Evolutionary conservation across 2,113 vertebrate species (phyloP).

Genomic region (Aplodontia rufa): DNA sequence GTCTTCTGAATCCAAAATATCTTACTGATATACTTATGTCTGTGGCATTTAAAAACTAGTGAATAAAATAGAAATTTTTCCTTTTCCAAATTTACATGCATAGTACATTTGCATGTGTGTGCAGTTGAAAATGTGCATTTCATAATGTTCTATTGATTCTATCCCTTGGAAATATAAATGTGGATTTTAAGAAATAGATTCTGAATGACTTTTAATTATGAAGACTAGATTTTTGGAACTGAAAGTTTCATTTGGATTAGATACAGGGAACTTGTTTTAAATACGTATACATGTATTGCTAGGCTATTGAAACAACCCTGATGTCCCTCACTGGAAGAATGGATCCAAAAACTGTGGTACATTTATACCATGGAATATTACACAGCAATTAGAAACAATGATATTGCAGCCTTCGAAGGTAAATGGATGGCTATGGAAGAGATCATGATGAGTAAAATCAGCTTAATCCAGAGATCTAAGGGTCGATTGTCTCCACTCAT

Average conservation of each 20-base stretch:
- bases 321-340: no score
- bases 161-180: neutral
- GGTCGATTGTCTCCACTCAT: no score
- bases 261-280: neutral
- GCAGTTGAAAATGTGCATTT: neutral
- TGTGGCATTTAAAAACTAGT: neutral
- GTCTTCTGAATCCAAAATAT: neutral
- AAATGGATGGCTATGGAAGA: no score
- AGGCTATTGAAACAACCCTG: no score
- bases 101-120: neutral
- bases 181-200: neutral
- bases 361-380: no score
- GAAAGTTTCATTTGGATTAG: conserved; percentile 1
- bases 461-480: no score
- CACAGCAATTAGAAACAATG: no score
- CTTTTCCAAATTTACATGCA: neutral
- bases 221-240: neutral
- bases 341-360: no score
- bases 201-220: neutral
- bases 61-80: neutral
- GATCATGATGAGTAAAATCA: no score
- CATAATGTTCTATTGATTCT: neutral
- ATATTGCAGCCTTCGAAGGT: no score
- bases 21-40: neutral
- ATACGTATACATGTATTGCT: neutral